phyloP scores from a whole-genome alignment of 2,113 vertebrate species.

The Hippoglossus stenolepis region DNA sequence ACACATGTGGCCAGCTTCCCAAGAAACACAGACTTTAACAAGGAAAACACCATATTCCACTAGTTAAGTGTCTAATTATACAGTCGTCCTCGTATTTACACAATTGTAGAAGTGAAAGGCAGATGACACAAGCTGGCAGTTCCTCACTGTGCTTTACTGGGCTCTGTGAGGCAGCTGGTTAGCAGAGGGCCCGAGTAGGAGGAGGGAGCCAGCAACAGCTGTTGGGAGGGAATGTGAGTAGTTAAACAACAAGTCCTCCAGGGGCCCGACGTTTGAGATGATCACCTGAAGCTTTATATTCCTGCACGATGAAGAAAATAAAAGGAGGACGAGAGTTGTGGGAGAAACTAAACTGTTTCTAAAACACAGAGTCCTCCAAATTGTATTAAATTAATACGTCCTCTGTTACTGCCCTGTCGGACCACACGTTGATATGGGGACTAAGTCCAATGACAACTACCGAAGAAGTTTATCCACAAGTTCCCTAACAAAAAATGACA shows the following conservation, averaged over 20 bases:
- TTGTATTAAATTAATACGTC: neutral
- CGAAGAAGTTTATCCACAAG: no score
- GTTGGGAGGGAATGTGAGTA: conserved; percentile 55
- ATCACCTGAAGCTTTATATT: conserved; percentile 59
- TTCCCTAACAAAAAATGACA: no score
- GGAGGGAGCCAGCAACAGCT: conserved; percentile 60
- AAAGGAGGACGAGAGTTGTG: neutral
- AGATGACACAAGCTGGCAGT: conserved; percentile 72
- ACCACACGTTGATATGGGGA: no score
- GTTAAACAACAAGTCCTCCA: conserved; percentile 60
- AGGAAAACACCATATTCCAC: conserved; percentile 60
- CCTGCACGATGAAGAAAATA: neutral
- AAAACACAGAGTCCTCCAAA: neutral
- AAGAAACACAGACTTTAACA: conserved; percentile 55
- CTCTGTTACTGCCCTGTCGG: neutral
- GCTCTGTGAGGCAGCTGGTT: conserved; percentile 72
- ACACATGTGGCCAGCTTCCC: conserved; percentile 34
- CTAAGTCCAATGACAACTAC: no score
- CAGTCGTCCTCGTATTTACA: conserved; percentile 60
- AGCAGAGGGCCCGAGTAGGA: conserved; percentile 69
- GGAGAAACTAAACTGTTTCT: neutral
- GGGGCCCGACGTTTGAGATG: conserved; percentile 29
- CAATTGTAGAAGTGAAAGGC: conserved; percentile 57
- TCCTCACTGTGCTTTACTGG: conserved; percentile 51
- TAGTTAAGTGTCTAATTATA: conserved; percentile 66